Evolutionary conservation across 2,797 vertebrate genomes (phyloP).

Genomic region (Hypotaenidia okinawae): DNA sequence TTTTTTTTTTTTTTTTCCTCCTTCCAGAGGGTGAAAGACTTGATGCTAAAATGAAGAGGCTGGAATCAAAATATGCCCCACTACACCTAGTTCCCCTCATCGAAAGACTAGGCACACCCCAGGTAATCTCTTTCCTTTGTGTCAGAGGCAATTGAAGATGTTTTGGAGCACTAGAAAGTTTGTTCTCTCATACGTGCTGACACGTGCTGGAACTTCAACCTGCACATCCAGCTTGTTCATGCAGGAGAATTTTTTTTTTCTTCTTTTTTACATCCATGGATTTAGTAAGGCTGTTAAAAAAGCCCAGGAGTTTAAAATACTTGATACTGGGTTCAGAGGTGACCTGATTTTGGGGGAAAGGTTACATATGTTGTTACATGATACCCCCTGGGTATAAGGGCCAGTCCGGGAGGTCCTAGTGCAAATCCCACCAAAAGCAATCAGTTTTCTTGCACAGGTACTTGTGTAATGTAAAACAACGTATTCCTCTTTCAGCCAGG

Average conservation of each 20-base stretch:
- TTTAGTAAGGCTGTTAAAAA: background rate
- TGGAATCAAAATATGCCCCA: constrained; percentile 95
- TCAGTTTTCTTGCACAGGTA: background rate
- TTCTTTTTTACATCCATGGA: background rate
- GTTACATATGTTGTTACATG: background rate
- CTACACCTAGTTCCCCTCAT: constrained; percentile 96
- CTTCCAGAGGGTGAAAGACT: constrained; percentile 93
- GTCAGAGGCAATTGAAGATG: background rate
- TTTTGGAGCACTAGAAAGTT: background rate
- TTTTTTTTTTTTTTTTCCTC: background rate
- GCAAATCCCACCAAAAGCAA: background rate
- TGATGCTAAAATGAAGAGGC: constrained; percentile 98
- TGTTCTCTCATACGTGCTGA: background rate
- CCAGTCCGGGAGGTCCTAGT: background rate
- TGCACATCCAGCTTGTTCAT: background rate
- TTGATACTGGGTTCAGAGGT: background rate
- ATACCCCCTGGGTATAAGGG: background rate
- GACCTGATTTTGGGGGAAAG: background rate
- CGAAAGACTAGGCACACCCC: constrained; percentile 95
- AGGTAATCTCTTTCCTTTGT: constrained; percentile 79
- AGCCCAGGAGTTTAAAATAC: background rate
- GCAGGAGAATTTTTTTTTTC: background rate
- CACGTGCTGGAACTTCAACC: background rate
- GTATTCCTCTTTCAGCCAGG: background rate
- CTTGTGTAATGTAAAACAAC: background rate